Base-by-base conservation (phyloP, 2,113 vertebrate species). In the Colius striatus region DNA sequence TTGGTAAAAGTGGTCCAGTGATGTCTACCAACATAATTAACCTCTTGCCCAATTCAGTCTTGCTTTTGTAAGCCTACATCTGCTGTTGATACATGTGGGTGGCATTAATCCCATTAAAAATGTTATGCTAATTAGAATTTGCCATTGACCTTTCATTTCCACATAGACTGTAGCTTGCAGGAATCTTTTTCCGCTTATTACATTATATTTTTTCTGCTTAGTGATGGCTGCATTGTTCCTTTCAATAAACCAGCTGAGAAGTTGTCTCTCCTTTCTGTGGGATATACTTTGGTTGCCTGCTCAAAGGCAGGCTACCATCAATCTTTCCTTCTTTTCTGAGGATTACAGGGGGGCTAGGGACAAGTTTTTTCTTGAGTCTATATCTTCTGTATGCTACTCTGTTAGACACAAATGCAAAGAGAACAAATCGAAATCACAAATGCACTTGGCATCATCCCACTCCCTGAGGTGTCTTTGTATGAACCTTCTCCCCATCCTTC, bases 91-190 rank as follows among this genome's bases (percentile, higher is more conserved):
- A 55, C 78, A 80, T 25, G 63, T 30, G 65, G 34, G 32, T 86
- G 71, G 65, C 36, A 88, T 88, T 95, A 93, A 96, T 93, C 68
- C 76, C 48, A 57, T 72, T 93, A 75, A 92, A 94, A 92, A 72
- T 41, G 18, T 71, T 85, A 62, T 48, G 26, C 63, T 90, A 70
- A 91, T 96, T 92, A 93, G 87, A 86, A 88, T 83, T 81, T 77
- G 43, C 26, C 21, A 68, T n/a, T 90, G 85, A 94, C 76, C 73
- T 92, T 93, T 94, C 27, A 9, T 90, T 88, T 91, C 62, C 76
- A 68, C 41, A 41, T 4, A 61, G 83, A 27, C 20, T 57, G 34
- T 81, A 38, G 60, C 21, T 89, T 80, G 32, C 82, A 92, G 63
- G 29, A 86, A 92, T 92, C 45, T 78, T 41, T 91, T 93, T 91